Conservation (phyloP, 2,113 vertebrate species). For the Stomatorhinus ivindoensis region DNA sequence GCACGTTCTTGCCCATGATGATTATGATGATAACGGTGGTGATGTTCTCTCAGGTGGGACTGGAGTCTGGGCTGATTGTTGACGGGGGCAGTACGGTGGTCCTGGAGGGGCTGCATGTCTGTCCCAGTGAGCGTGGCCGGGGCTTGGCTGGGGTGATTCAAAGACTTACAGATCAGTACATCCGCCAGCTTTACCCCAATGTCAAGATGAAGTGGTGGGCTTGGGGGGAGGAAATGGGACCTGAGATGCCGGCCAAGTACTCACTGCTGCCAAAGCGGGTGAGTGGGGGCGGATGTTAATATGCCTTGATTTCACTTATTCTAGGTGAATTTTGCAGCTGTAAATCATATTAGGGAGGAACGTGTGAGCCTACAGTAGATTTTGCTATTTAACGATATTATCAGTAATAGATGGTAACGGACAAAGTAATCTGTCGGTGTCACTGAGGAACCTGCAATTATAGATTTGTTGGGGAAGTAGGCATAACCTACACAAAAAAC, state of each 20-base stretch:
- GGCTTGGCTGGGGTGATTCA: slow-evolving; percentile 43
- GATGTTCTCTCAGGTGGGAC: slow-evolving; percentile 30
- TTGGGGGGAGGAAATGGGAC: slow-evolving; percentile 24
- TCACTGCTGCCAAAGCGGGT: slow-evolving; percentile 31
- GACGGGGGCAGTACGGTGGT: slow-evolving; percentile 38
- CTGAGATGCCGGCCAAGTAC: slow-evolving; percentile 32
- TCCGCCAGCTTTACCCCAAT: slow-evolving; percentile 34
- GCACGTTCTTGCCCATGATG: background rate
- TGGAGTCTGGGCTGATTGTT: slow-evolving; percentile 39
- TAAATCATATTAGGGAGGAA: background rate
- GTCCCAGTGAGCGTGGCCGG: slow-evolving; percentile 32
- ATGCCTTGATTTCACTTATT: background rate
- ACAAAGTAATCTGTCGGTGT: background rate
- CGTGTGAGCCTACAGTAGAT: background rate
- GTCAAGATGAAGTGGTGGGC: slow-evolving; percentile 32
- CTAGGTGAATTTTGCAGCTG: background rate
- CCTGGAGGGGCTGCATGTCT: slow-evolving; percentile 42
- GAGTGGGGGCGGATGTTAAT: background rate
- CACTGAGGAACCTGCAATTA: background rate
- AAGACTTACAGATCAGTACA: slow-evolving; percentile 26
- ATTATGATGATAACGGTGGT: background rate
- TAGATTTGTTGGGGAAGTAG: background rate
- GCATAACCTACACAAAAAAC: background rate
- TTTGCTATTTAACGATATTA: background rate
- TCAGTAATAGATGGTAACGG: background rate